Percentiles rank a stretch among this genome's conserved stretches.
These are phyloP conservation scores for Poecilia picta DNA, from an alignment of 2,797 vertebrate genomes.

Conservation along the genomic window DNA sequence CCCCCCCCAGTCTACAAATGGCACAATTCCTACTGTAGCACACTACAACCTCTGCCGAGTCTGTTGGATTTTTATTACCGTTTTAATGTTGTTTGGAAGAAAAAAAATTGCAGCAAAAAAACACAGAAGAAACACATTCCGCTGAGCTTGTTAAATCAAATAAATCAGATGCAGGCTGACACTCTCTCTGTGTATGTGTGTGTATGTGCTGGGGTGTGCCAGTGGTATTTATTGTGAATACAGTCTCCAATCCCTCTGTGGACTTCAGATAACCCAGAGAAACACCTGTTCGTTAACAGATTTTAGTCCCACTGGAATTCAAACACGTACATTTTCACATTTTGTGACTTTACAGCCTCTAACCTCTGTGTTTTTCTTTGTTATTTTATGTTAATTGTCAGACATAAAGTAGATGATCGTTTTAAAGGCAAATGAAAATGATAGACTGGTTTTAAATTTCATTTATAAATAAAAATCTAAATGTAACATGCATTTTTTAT, in stretches of 20 bases:
- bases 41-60: neutral
- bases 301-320: conserved; percentile 13
- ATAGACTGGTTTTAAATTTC: neutral
- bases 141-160: conserved; percentile 45
- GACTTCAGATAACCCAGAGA: conserved; percentile 51
- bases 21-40: neutral
- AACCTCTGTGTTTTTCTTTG: neutral
- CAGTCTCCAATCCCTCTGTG: conserved; percentile 48
- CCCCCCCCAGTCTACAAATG: neutral
- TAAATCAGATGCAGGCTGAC: conserved; percentile 50
- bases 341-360: neutral
- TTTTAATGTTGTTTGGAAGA: neutral
- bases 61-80: neutral
- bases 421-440: neutral
- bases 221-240: conserved; percentile 48
- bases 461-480: neutral
- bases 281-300: conserved; percentile 60
- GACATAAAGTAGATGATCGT: neutral
- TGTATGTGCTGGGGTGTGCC: conserved; percentile 12
- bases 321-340: conserved; percentile 21
- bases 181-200: conserved; percentile 10
- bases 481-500: neutral
- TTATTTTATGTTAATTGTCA: neutral
- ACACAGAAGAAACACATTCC: conserved; percentile 24
- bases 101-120: neutral